A percentile compares a stretch with the other conserved stretches of the same genome.
Evolutionary conservation across 1,140 invertebrate species (phyloP).

Genomic region (Microplitis mediator): DNA sequence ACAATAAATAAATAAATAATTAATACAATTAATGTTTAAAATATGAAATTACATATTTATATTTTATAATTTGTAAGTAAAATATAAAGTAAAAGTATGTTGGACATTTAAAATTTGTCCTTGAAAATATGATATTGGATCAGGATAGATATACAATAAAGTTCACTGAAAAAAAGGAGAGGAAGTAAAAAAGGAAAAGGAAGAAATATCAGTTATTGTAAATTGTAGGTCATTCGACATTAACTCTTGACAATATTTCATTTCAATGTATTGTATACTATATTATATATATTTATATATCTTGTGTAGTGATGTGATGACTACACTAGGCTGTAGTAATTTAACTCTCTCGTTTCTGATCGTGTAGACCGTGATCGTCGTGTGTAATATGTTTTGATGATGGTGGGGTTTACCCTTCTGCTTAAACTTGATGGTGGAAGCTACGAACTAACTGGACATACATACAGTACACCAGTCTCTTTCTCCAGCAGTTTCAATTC

Average conservation of each 20-base stretch:
- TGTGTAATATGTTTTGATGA: background rate
- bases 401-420: conserved; percentile 49
- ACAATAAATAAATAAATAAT: no score
- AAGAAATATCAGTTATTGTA: conserved; percentile 32
- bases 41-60: no score
- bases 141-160: no score
- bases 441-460: conserved; percentile 58
- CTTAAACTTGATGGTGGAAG: conserved; percentile 35
- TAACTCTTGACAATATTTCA: background rate
- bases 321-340: no score
- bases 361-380: background rate
- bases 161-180: conserved; percentile 19
- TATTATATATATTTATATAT: no score
- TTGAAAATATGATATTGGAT: conserved; percentile 31
- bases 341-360: background rate
- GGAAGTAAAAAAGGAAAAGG: conserved; percentile 24
- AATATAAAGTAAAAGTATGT: no score
- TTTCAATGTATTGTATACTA: background rate
- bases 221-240: conserved; percentile 51
- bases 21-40: no score
- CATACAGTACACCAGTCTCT: conserved; percentile 52
- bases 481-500: conserved; percentile 50
- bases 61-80: no score
- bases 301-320: no score
- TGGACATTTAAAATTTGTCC: background rate